These are phyloP conservation scores for Reticulitermes speratus DNA, from an alignment of 1,140 invertebrate genomes.

Conservation along the genomic window DNA sequence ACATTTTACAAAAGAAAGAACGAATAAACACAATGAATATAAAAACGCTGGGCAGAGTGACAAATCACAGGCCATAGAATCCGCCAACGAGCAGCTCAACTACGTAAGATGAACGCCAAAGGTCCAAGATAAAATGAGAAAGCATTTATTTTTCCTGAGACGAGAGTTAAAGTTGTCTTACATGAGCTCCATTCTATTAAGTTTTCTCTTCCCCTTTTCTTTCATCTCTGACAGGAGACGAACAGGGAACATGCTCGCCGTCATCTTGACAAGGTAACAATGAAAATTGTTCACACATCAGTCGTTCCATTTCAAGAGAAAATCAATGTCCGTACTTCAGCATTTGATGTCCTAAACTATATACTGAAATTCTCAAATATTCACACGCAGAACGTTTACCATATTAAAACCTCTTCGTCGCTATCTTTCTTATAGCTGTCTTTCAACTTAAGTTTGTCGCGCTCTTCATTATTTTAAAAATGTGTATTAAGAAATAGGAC, in stretches of 20 bases:
- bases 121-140: conserved; percentile 15
- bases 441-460: too few relatives aligned
- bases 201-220: neutral
- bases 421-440: too few relatives aligned
- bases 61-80: conserved; percentile 14
- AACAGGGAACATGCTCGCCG: neutral
- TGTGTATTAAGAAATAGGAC: too few relatives aligned
- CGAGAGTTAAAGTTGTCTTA: conserved; percentile 11
- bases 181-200: conserved; percentile 19
- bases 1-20: neutral
- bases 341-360: too few relatives aligned
- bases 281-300: neutral
- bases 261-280: conserved; percentile 16
- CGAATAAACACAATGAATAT: neutral
- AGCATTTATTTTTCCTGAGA: neutral
- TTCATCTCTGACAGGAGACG: neutral
- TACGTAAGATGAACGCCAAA: neutral
- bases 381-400: too few relatives aligned
- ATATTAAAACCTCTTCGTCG: too few relatives aligned
- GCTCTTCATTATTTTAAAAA: too few relatives aligned
- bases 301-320: neutral
- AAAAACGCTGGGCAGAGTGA: neutral
- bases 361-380: too few relatives aligned
- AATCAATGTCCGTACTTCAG: neutral
- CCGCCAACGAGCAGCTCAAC: neutral